These are phyloP conservation scores for Lepisosteus oculatus DNA, from an alignment of 2,113 vertebrate genomes.

Conservation along the genomic window DNA sequence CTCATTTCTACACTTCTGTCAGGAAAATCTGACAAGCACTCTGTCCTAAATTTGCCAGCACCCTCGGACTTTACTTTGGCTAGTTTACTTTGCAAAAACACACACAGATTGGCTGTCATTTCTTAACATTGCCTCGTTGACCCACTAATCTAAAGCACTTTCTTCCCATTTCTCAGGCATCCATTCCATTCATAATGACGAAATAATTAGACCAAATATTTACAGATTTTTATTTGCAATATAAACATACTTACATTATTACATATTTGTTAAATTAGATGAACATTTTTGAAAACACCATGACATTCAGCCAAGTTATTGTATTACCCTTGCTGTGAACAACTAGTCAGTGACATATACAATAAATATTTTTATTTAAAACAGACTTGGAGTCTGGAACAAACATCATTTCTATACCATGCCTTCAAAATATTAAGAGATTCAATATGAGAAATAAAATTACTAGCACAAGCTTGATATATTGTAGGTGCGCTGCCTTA, in stretches of 20 bases:
- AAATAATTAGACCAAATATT: conserved; percentile 47
- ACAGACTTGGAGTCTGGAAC: conserved; percentile 41
- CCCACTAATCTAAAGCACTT: neutral
- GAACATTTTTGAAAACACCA: conserved; percentile 35
- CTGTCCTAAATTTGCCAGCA: too few species aligned
- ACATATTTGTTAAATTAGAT: conserved; percentile 58
- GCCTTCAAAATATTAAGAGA: conserved; percentile 39
- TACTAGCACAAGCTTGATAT: too few species aligned
- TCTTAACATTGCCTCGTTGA: neutral
- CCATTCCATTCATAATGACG: conserved; percentile 19
- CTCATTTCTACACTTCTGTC: too few species aligned
- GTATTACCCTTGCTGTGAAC: conserved; percentile 46
- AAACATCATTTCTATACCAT: conserved; percentile 45
- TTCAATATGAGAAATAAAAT: too few species aligned
- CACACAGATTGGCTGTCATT: too few species aligned
- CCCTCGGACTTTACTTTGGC: too few species aligned
- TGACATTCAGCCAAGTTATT: conserved; percentile 32
- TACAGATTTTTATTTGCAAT: conserved; percentile 45
- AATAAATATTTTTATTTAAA: conserved; percentile 44
- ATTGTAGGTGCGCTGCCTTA: too few species aligned
- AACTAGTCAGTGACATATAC: conserved; percentile 10
- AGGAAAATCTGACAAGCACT: too few species aligned
- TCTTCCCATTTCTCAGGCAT: conserved; percentile 18
- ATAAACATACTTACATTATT: conserved; percentile 43
- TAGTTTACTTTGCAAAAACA: too few species aligned